Percentiles rank a stretch among this genome's conserved stretches.
These are phyloP conservation scores for Ploceus nigricollis DNA, from an alignment of 2,113 vertebrate genomes.

Conservation along the genomic window DNA sequence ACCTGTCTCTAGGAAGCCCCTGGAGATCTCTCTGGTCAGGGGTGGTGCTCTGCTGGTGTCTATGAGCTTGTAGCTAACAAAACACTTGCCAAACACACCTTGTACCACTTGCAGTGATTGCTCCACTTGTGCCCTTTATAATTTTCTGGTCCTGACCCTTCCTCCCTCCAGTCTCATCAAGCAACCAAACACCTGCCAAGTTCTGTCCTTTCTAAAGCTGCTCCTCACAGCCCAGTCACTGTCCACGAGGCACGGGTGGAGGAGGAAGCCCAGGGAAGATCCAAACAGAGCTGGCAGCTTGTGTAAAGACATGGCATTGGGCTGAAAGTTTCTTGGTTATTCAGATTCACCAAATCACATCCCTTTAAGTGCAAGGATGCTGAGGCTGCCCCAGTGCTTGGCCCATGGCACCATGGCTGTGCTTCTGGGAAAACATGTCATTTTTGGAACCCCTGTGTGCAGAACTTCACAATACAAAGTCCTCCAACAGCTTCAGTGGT, in stretches of 20 bases:
- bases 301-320: rapidly evolving
- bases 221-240: background rate
- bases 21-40: background rate
- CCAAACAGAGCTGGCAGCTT: background rate
- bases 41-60: background rate
- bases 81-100: background rate
- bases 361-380: background rate
- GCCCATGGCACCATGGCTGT: rapidly evolving
- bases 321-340: background rate
- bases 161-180: background rate
- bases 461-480: background rate
- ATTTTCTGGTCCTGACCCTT: background rate
- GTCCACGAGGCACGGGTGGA: background rate
- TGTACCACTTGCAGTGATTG: background rate
- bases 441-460: rapidly evolving
- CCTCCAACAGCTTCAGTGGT: background rate
- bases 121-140: background rate
- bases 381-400: background rate
- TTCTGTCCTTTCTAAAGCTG: background rate
- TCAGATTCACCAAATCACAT: background rate
- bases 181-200: background rate
- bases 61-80: rapidly evolving
- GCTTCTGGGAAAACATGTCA: rapidly evolving
- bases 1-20: background rate
- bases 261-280: background rate